Percentiles rank a stretch among this genome's conserved stretches.
These are phyloP conservation scores for Taurulus bubalis DNA, from an alignment of 2,113 vertebrate species.

Conservation along the genomic window DNA sequence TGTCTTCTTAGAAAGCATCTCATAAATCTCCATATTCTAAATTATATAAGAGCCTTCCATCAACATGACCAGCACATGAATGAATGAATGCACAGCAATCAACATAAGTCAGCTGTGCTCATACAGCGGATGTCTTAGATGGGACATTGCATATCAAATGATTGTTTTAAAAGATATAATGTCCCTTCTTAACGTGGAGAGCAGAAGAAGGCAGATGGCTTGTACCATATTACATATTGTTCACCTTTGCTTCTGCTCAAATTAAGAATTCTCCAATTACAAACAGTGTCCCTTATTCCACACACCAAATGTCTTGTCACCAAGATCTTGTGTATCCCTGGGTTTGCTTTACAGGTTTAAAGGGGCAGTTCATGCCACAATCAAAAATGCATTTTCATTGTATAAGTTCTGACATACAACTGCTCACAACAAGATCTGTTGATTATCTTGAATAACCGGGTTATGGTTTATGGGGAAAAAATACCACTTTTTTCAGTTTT, in stretches of 20 bases:
- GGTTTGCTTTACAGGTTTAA: not conserved
- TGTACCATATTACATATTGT: not conserved
- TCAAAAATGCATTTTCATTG: not conserved
- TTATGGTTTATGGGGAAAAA: no score
- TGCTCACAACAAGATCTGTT: not conserved
- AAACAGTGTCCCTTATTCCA: not conserved
- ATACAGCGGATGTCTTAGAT: no score
- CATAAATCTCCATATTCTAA: not conserved
- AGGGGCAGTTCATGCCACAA: not conserved
- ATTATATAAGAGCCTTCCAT: not conserved
- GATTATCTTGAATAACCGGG: not conserved
- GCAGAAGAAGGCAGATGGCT: not conserved
- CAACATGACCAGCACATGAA: not conserved
- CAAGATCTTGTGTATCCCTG: not conserved
- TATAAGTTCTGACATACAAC: not conserved
- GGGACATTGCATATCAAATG: no score
- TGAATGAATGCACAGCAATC: not conserved
- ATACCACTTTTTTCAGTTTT: no score
- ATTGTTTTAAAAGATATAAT: not conserved
- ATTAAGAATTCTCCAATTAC: not conserved
- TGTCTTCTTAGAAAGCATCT: conserved; percentile 28
- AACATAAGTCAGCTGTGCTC: not conserved
- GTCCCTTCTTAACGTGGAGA: not conserved
- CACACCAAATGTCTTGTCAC: not conserved
- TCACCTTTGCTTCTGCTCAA: not conserved